phyloP scores from a whole-genome alignment of 2,888 invertebrate species.

The Parnassius orleans region DNA sequence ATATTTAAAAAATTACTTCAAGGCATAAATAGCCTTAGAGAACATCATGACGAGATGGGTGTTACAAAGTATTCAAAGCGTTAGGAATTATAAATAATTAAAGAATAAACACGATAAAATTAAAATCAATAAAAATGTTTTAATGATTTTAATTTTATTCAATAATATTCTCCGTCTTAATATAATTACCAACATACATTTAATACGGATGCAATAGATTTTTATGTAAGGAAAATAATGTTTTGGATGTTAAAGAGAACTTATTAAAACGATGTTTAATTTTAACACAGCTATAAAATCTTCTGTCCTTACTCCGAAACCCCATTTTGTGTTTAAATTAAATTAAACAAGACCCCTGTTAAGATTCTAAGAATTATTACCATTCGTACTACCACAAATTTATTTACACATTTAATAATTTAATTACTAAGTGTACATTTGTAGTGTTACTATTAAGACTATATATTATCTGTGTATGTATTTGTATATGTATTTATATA shows the following conservation, averaged over 20 bases:
- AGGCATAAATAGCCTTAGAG: too few relatives aligned
- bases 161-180: too few relatives aligned
- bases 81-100: too few relatives aligned
- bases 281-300: slow-evolving; percentile 26
- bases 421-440: neutral
- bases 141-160: too few relatives aligned
- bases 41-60: too few relatives aligned
- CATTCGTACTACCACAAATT: slow-evolving; percentile 21
- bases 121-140: too few relatives aligned
- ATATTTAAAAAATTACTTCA: too few relatives aligned
- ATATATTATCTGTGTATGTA: too few relatives aligned
- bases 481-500: neutral
- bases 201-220: neutral
- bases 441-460: too few relatives aligned
- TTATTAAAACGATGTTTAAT: slow-evolving; percentile 26
- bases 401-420: slow-evolving; percentile 23
- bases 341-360: slow-evolving; percentile 27
- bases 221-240: neutral
- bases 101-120: too few relatives aligned
- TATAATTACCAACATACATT: neutral
- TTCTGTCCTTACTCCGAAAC: slow-evolving; percentile 22
- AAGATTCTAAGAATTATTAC: slow-evolving; percentile 26
- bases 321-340: slow-evolving; percentile 28
- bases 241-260: slow-evolving; percentile 18
- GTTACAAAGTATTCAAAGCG: too few relatives aligned